These are phyloP conservation scores for Callopanchax toddi DNA, from an alignment of 2,113 vertebrate species.

Conservation along the genomic window DNA sequence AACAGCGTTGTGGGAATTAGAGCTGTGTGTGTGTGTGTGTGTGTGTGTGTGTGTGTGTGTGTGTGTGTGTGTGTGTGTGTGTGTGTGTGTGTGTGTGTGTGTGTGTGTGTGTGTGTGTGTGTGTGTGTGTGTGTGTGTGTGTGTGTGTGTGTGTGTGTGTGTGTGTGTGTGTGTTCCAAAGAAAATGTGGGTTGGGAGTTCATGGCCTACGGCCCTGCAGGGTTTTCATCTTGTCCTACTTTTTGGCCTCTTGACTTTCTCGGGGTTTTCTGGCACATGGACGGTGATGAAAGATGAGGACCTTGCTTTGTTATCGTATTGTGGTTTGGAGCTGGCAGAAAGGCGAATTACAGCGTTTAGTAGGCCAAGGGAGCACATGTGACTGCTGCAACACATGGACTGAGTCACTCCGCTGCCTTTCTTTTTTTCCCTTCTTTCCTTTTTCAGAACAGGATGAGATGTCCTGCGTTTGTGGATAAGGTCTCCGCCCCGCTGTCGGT, in stretches of 20 bases:
- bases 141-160: background rate
- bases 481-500: conserved; percentile 61
- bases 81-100: background rate
- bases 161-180: background rate
- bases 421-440: conserved; percentile 13
- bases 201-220: background rate
- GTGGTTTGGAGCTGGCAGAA: conserved; percentile 63
- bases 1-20: too few species aligned
- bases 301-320: conserved; percentile 60
- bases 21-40: too few species aligned
- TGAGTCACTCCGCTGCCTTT: conserved; percentile 51
- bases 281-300: conserved; percentile 55
- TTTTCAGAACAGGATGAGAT: conserved; percentile 43
- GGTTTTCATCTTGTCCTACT: conserved; percentile 45
- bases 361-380: conserved; percentile 75
- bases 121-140: too few species aligned
- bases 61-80: background rate
- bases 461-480: conserved; percentile 48
- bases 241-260: conserved; percentile 44
- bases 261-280: conserved; percentile 56
- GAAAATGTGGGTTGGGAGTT: background rate
- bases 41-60: background rate
- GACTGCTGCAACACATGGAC: conserved; percentile 77
- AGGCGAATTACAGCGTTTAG: conserved; percentile 70
- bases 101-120: too few species aligned